These are phyloP conservation scores for Liodrosophila aerea DNA, from an alignment of 2,888 invertebrate genomes.

Conservation along the genomic window DNA sequence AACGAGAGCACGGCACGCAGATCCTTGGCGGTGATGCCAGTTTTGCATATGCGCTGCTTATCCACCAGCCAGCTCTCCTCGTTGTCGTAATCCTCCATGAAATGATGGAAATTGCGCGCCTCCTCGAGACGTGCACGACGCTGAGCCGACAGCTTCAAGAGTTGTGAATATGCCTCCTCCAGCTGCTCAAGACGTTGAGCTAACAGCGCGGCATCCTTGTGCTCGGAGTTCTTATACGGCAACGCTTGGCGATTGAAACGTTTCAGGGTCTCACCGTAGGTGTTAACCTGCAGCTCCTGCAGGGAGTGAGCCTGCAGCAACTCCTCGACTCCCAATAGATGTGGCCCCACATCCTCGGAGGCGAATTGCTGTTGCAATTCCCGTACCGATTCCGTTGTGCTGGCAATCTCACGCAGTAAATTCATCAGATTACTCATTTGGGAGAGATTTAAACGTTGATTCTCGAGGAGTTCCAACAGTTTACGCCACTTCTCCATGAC, in stretches of 20 bases:
- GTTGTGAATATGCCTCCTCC: conserved; percentile 89
- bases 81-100: conserved; percentile 98
- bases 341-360: conserved; percentile 95
- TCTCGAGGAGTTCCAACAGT: conserved; percentile 91
- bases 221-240: conserved; percentile 84
- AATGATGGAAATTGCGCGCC: conserved; percentile 96
- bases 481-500: conserved; percentile 94
- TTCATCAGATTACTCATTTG: conserved; percentile 93
- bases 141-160: conserved; percentile 82
- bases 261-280: conserved; percentile 92
- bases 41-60: conserved; percentile 95
- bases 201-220: conserved; percentile 85
- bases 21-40: conserved; percentile 97
- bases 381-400: conserved; percentile 90
- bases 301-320: conserved; percentile 96
- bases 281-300: conserved; percentile 94
- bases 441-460: conserved; percentile 89
- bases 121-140: conserved; percentile 94
- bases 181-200: conserved; percentile 89
- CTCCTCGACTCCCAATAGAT: conserved; percentile 96
- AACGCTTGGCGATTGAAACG: conserved; percentile 88
- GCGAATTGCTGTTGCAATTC: conserved; percentile 89
- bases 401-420: conserved; percentile 94
- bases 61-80: conserved; percentile 98
- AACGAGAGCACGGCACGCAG: conserved; percentile 93